phyloP scores from a whole-genome alignment of 2,888 invertebrate species.

The Digitonthophagus gazella region DNA sequence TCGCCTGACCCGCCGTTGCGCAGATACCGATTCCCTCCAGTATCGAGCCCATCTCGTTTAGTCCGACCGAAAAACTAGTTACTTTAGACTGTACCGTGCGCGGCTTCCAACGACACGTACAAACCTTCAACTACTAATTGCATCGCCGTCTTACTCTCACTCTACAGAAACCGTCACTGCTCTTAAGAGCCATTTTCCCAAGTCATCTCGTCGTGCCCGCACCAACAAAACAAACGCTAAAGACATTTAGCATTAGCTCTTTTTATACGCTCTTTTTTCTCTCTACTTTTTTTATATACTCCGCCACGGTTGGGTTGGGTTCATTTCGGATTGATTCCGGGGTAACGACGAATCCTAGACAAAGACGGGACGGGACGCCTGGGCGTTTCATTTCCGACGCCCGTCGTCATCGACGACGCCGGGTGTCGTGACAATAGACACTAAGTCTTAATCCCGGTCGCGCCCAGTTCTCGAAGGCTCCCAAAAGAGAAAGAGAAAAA shows the following conservation, averaged over 20 bases:
- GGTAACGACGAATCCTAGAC: no score
- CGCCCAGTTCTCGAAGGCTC: slow-evolving; percentile 51
- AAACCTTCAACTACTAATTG: background rate
- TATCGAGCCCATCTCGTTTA: background rate
- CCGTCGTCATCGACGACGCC: background rate
- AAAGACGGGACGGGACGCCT: no score
- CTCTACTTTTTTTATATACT: no score
- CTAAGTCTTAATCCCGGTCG: slow-evolving; percentile 47
- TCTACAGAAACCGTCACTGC: background rate
- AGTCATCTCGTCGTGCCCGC: background rate
- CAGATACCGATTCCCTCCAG: slow-evolving; percentile 32
- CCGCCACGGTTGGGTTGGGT: no score
- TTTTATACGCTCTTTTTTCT: no score
- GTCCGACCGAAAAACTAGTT: background rate
- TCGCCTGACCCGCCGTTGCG: slow-evolving; percentile 31
- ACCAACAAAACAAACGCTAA: background rate
- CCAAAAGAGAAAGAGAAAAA: slow-evolving; percentile 48
- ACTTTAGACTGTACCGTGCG: background rate
- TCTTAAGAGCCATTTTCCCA: background rate
- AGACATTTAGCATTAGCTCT: no score
- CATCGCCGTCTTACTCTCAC: background rate
- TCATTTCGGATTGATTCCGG: no score
- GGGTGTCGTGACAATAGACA: slow-evolving; percentile 47
- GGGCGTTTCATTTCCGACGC: background rate
- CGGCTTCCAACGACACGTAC: background rate